Base-by-base conservation (phyloP, 2,797 vertebrate species). In the Pagetopsis macropterus region DNA sequence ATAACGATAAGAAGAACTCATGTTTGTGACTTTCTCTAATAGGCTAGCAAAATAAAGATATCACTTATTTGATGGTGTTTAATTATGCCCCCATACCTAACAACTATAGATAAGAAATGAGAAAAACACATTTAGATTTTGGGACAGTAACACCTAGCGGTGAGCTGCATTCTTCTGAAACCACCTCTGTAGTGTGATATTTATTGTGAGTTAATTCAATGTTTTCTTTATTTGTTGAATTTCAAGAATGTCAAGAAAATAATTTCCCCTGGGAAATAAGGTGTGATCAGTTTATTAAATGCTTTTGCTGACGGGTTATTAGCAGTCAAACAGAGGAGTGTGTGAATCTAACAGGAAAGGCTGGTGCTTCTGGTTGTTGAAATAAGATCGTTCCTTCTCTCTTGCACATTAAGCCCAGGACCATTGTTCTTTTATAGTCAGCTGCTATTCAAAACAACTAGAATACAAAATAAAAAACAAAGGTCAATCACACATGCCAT, bases 341-440 rank as follows among this genome's bases (percentile, higher is more conserved):
- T 41, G 41, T 46, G 15, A 31, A 63, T 66, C 40, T 31, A 77
- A 72, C 78, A 60, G 63, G 70, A 83, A 65, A 67, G 44, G 58
- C 75, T 62, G 66, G 82, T 76, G 49, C 1, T 71, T 52, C 75
- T 46, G 69, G 76, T 70, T 79, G 52, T 72, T 83, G 67, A 81
- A 78, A 82, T 55, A 1, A 52, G 58, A 51, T 48, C 0, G 1
- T 9, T 66, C 19, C 15, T 17, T 40, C 31, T 40, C 9, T 61
- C 33, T 63, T 31, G 4, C 3, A 58, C 37, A 31, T 63, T 15
- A 21, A 48, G 14, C n/a, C 16, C 1, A 2, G 11, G 9, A 68
- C 45, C 72, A 46, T n/a, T 40, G 37, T 7, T n/a, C 54, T 40
- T 23, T 73, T 63, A 48, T 70, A 19, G 14, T 49, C 13, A 0